A percentile compares a stretch with the other conserved stretches of the same genome.
phyloP scores from a whole-genome alignment of 2,888 invertebrate genomes.

The Apomyelois bistriatella region DNA sequence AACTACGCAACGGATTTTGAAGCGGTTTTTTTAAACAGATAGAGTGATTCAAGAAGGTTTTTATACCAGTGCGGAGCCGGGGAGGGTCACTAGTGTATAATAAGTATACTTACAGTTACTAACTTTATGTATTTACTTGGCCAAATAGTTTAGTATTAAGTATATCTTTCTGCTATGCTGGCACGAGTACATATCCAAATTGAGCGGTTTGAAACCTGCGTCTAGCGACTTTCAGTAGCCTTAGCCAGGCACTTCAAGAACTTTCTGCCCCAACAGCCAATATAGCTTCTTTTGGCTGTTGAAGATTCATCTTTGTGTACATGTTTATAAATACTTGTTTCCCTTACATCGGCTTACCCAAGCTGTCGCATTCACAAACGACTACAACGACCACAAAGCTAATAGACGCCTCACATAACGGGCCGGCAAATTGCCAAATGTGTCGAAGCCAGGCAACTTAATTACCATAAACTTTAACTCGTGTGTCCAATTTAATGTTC shows the following conservation, averaged over 20 bases:
- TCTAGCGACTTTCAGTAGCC: no score
- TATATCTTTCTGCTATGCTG: no score
- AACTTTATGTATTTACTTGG: no score
- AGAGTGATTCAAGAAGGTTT: no score
- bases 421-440: constrained; percentile 18
- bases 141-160: no score
- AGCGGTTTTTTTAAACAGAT: no score
- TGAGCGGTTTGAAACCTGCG: no score
- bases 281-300: neutral
- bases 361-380: neutral
- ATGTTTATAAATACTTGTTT: neutral
- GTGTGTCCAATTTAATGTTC: neutral
- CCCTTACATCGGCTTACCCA: neutral
- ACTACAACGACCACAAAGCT: neutral
- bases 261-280: neutral
- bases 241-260: neutral
- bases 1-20: no score
- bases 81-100: no score
- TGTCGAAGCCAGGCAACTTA: constrained; percentile 15
- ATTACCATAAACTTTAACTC: constrained; percentile 19
- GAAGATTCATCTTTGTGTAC: neutral
- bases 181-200: no score
- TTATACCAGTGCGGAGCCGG: no score
- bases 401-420: neutral
- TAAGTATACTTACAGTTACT: no score